Base-by-base conservation (phyloP, 35 echinoderm and acorn worm genomes). In the Nesometra sesokonis region DNA sequence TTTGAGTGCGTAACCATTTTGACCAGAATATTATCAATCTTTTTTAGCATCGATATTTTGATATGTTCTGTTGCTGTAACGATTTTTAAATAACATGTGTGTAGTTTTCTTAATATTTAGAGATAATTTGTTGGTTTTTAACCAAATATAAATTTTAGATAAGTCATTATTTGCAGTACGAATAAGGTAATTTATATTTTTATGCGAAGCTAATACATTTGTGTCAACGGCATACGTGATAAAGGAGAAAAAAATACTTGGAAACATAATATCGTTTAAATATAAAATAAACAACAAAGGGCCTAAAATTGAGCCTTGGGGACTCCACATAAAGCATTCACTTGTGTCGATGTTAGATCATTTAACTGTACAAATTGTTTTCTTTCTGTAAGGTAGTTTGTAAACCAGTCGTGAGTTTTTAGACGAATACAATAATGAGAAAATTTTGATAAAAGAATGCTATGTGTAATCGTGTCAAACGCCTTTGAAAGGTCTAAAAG, bases 401-500 rank as follows among this genome's bases (percentile, higher is more conserved):
- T 36, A 37, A 86, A 87, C 79, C 80, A 87, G 47, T 36, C 52
- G 29, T 36, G 27, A 33, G 80, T 76, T 36, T n/a, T 31, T 13
- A 47, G 57, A 32, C 81, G 76, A 33, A 89, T 80, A 32, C 82
- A 76, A 30, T 85, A 93, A 33, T 84, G 76, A 3, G 9, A 32
- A 31, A 88, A 35, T 85, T 88, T 88, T 31, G 0, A 19, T 76
- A 88, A 31, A 52, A 88, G 78, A 30, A 92, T 92, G 37, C 78
- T 32, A 40, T 88, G 82, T 35, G 89, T 33, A 31, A 89, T 84
- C 21, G 91, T 92, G 77, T 89, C 77, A 67, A 92, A 92, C 13
- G 86, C 91, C 43, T 92, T 92, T 35, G 80, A 89, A 0, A 92
- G 37, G 77, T 92, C 91, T 13, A 92, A 27, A 80, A 92, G 89